Base-by-base conservation (phyloP, 2,888 invertebrate species). In the Trichopria drosophilae region DNA sequence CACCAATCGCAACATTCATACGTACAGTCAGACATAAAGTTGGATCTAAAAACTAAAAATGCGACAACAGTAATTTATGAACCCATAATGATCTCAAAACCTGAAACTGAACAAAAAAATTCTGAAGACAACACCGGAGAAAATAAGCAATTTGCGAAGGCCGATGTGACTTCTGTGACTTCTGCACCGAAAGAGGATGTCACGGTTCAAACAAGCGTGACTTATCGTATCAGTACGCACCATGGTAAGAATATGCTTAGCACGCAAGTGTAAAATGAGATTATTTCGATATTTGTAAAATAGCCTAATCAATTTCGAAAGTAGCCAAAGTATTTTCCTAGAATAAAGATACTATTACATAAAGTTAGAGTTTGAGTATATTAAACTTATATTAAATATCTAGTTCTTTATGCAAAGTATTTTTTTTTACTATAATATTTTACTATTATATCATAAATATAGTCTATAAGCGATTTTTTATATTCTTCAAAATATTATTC, bases 161-260 rank as follows among this genome's bases (percentile, higher is more conserved):
- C 63, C 6, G 67, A 68, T 16, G 41, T 44, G 5, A 55, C 50
- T 4, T n/a, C n/a, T n/a, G 61, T 68, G 12, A 73, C 72, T 10
- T 61, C 66, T 1, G 58, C 57, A 26, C 61, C 68, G 12, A 68
- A 70, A 43, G 49, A 49, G 23, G 87, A 86, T 29, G 85, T 87
- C 19, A 84, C 86, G 1, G 87, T 89, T 9, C 86, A 88, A 64
- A 90, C 89, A 0, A 89, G 89, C 67, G 85, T 90, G 3, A 88
- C 89, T 0, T 90, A 85, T 71, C 82, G 86, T 71, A 87, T 90
- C 55, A 89, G 88, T 65, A 81, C 80, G 13, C 81, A 79, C 55
- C 79, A 80, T 76, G 81, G 82, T 79, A 65, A 58, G 55, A 26
- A 34, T 19, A 7, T 66, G 66, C 73, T 42, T 69, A 71, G 24